Evolutionary conservation across 2,113 vertebrate species (phyloP).

Genomic region (Aphyosemion australe): DNA sequence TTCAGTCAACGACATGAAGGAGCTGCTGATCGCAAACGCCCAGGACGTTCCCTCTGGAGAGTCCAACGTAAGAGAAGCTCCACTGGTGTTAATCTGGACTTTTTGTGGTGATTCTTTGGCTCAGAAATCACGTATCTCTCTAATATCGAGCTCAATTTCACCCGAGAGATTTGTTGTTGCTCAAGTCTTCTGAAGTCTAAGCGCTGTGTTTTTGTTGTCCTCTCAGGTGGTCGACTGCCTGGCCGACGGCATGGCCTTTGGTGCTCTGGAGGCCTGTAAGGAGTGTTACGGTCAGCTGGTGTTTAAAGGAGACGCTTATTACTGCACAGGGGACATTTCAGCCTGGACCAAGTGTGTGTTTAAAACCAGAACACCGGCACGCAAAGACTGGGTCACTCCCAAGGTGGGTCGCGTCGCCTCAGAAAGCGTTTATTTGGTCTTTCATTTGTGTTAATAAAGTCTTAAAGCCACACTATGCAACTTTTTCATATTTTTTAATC

Average conservation of each 20-base stretch:
- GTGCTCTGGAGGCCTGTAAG: conserved; percentile 87
- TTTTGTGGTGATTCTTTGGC: neutral
- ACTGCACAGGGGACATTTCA: conserved; percentile 92
- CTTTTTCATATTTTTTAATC: too few relatives aligned
- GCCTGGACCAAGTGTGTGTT: conserved; percentile 97
- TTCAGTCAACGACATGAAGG: conserved; percentile 91
- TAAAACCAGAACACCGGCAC: conserved; percentile 85
- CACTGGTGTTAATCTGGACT: too few relatives aligned
- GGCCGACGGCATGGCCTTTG: conserved; percentile 91
- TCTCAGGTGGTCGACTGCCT: conserved; percentile 90
- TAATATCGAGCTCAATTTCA: too few relatives aligned
- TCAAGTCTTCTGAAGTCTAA: neutral
- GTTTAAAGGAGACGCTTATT: conserved; percentile 91
- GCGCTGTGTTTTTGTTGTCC: neutral
- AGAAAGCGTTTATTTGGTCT: too few relatives aligned
- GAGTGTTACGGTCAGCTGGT: conserved; percentile 92
- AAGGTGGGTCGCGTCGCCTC: conserved; percentile 79
- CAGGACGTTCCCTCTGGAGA: conserved; percentile 95
- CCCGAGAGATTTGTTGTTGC: too few relatives aligned
- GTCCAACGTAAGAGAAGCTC: conserved; percentile 84
- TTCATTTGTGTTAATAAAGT: too few relatives aligned
- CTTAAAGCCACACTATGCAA: too few relatives aligned
- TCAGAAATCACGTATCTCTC: too few relatives aligned
- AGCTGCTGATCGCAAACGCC: conserved; percentile 93
- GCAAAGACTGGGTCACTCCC: conserved; percentile 90